Evolutionary conservation across 2,888 invertebrate genomes (phyloP).

Genomic region (Drosophila infuscata): DNA sequence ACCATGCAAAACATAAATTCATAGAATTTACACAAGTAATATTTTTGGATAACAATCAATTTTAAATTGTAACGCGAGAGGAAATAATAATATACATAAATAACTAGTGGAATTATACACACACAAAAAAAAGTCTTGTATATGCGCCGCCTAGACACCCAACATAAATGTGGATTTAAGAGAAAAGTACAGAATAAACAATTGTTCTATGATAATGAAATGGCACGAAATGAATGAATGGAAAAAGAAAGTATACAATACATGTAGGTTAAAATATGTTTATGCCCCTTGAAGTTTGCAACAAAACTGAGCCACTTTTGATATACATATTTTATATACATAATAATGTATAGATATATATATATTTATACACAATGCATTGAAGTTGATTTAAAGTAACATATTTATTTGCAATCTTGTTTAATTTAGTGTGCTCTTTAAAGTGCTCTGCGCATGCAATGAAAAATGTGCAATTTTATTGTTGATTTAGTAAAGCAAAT

Average conservation of each 20-base stretch:
- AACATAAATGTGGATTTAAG: constrained; percentile 71
- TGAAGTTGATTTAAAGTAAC: constrained; percentile 45
- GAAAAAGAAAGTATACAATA: constrained; percentile 57
- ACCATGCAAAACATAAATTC: constrained; percentile 57
- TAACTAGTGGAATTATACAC: constrained; percentile 64
- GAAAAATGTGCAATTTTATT: constrained; percentile 68
- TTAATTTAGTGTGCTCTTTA: constrained; percentile 39
- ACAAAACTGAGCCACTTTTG: constrained; percentile 65
- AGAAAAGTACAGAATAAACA: constrained; percentile 53
- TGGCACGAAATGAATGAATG: constrained; percentile 38
- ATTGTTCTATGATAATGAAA: constrained; percentile 48
- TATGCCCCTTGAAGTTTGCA: constrained; percentile 45
- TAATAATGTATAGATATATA: constrained; percentile 17
- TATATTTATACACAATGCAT: constrained; percentile 27
- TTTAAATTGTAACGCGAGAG: constrained; percentile 54
- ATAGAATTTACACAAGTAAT: constrained; percentile 71
- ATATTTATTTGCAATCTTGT: constrained; percentile 67
- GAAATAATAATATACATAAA: constrained; percentile 38
- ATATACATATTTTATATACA: constrained; percentile 62
- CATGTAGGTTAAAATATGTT: constrained; percentile 65
- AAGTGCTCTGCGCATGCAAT: constrained; percentile 49
- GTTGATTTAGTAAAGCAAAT: constrained; percentile 59
- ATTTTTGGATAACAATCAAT: constrained; percentile 76
- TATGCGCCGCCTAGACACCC: constrained; percentile 38
- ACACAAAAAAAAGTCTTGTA: constrained; percentile 37